Evolutionary conservation across 1,140 invertebrate species (phyloP).

Genomic region (Papilio aristodemus): DNA sequence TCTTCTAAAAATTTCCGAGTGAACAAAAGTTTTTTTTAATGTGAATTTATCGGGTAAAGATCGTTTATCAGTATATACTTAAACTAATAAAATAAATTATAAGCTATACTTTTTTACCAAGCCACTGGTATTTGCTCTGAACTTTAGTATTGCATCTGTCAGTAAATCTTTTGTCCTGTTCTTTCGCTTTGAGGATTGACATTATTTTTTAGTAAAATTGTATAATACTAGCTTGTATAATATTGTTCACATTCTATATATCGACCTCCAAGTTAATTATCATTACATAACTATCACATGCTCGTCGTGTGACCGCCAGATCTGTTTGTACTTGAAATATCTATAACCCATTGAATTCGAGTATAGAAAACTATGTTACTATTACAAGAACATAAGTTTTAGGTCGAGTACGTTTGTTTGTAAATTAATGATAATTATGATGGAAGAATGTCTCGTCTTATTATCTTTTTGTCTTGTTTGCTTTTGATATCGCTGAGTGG

Average conservation of each 20-base stretch:
- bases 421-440: slow-evolving; percentile 63
- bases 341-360: slow-evolving; percentile 46
- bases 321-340: slow-evolving; percentile 47
- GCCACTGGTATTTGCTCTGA: slow-evolving; percentile 21
- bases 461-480: slow-evolving; percentile 61
- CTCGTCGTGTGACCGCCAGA: slow-evolving; percentile 42
- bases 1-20: neutral
- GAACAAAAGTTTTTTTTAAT: neutral
- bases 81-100: neutral
- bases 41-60: too few species aligned
- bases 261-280: neutral
- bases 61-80: too few species aligned
- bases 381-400: slow-evolving; percentile 51
- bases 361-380: slow-evolving; percentile 57
- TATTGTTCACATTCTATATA: neutral
- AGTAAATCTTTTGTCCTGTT: neutral
- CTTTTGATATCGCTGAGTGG: slow-evolving; percentile 52
- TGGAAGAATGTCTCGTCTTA: slow-evolving; percentile 52
- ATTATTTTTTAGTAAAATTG: slow-evolving; percentile 1
- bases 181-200: neutral
- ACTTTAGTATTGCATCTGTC: neutral
- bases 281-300: slow-evolving; percentile 12
- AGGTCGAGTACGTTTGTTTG: slow-evolving; percentile 57
- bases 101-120: neutral
- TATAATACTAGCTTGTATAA: slow-evolving; percentile 1